Evolutionary conservation across 2,113 vertebrate species (phyloP), one percentile per base, ranked within the genome.

Genomic region (Mobula hypostoma): DNA sequence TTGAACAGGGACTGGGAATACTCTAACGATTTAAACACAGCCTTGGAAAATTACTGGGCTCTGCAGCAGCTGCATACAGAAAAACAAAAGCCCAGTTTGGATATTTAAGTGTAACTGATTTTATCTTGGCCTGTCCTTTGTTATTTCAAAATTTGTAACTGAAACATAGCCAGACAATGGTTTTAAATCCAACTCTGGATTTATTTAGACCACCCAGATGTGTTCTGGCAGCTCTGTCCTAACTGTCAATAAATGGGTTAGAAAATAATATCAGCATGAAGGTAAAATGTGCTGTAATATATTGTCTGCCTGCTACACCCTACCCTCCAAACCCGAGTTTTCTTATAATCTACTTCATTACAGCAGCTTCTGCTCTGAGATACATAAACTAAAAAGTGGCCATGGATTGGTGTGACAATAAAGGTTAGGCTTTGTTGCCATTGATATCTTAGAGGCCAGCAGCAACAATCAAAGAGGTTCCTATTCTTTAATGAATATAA

Each of bases 31-130:
- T 48, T 56, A 17, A 72, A 74, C 15, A 48, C 40, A 48, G 91
- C 36, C 19, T 29, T 21, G 91, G 40, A 90, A 32, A 88, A 66
- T 32, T 7, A 76, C 40, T 12, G 70, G 68, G 19, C 36, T 17
- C 56, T 24, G 21, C 70, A 48, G 36, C 36, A n/a, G 70, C 40
- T 40, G 91, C 9, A 9, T 40, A 93, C 32, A 74, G 12, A 72
- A 74, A 74, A 93, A 93, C 91, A 76, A 56, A 93, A 76, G 21
- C 15, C 68, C 91, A 93, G 90, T 93, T 72, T 93, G 70, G 70
- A 74, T 76, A 21, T 72, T 32, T 70, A 24, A 40, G 8, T 29
- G 24, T 17, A 48, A 32, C 21, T 92, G 61, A 56, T 93, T 93
- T 91, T 56, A 15, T 93, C 68, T 93, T 93, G 90, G 68, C 90